Percentiles rank a stretch among this genome's conserved stretches.
phyloP scores from a whole-genome alignment of 2,797 vertebrate genomes.

The Acipenser transmontanus region DNA sequence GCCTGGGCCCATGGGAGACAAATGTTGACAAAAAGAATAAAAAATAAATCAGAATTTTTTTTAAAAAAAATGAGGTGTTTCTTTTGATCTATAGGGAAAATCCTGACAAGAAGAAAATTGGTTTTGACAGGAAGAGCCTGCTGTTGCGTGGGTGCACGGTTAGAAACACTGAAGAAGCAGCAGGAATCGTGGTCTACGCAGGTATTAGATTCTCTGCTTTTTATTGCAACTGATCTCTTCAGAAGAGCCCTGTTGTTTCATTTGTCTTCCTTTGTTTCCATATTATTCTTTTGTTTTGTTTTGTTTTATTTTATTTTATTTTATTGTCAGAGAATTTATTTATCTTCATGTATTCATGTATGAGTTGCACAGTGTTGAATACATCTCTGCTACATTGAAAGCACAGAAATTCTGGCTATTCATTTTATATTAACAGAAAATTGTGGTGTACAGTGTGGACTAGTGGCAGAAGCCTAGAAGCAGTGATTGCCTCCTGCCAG shows the following conservation, averaged over 20 bases:
- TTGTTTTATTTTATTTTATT: not conserved
- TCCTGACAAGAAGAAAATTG: conserved; percentile 66
- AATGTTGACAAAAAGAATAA: too few relatives aligned
- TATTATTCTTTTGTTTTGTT: conserved; percentile 5
- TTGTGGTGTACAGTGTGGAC: too few relatives aligned
- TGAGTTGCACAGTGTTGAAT: too few relatives aligned
- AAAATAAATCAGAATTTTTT: conserved; percentile 19
- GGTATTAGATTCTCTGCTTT: conserved; percentile 48
- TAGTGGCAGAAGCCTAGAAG: too few relatives aligned
- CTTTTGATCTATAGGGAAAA: conserved; percentile 66
- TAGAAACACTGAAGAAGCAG: conserved; percentile 75
- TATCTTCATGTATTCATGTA: conserved; percentile 17
- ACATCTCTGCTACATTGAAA: too few relatives aligned
- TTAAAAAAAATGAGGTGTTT: conserved; percentile 4
- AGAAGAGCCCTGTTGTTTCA: too few relatives aligned
- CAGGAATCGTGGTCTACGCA: conserved; percentile 89
- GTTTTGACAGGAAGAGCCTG: conserved; percentile 80
- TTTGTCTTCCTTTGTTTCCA: not conserved
- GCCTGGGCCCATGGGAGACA: too few relatives aligned
- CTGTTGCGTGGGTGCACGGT: conserved; percentile 86
- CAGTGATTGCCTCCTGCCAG: too few relatives aligned
- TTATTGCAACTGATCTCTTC: not conserved
- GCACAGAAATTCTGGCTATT: too few relatives aligned
- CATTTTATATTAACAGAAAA: too few relatives aligned
- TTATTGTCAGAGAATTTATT: not conserved